These are phyloP conservation scores for Natrix natrix DNA, from an alignment of 2,797 vertebrate species.

Conservation along the genomic window DNA sequence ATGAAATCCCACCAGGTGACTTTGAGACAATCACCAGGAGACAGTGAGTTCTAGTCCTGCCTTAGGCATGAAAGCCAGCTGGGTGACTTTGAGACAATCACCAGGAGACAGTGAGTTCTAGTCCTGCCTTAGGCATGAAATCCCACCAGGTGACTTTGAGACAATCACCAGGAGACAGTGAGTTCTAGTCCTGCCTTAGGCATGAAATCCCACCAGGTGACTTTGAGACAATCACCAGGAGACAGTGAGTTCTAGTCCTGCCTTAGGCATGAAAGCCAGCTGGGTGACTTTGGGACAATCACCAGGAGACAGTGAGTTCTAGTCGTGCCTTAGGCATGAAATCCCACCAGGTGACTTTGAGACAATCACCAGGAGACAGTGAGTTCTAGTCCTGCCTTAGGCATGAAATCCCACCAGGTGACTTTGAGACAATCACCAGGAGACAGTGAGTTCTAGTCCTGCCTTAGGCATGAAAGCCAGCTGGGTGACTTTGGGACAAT, in stretches of 20 bases:
- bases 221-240: too few relatives aligned
- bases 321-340: too few relatives aligned
- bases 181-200: neutral
- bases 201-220: too few relatives aligned
- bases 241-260: neutral
- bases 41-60: neutral
- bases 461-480: fast-evolving
- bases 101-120: neutral
- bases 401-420: too few relatives aligned
- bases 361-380: neutral
- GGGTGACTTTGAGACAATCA: neutral
- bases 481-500: neutral
- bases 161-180: neutral
- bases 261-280: too few relatives aligned
- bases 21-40: neutral
- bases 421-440: neutral
- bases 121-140: too few relatives aligned
- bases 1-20: too few relatives aligned
- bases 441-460: neutral
- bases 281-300: neutral
- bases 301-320: neutral
- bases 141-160: fast-evolving
- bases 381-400: neutral
- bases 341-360: too few relatives aligned
- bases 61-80: fast-evolving